Conservation (phyloP, 2,888 invertebrate genomes). For the Xanthorhoe designata region DNA sequence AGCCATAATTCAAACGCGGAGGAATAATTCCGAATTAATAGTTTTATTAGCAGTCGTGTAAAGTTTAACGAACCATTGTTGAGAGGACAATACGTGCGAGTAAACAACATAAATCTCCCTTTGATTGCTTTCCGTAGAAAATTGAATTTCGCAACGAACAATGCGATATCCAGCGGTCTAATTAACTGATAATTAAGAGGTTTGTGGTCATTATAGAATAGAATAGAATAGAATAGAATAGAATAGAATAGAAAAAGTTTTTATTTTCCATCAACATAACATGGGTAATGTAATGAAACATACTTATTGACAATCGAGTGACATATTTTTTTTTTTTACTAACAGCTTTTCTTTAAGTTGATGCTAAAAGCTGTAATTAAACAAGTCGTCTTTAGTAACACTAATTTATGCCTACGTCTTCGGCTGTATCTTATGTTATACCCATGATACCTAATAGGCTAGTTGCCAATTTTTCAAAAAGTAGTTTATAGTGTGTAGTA, state of each 20-base stretch:
- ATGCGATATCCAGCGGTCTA: constrained; percentile 6
- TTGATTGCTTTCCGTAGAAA: constrained; percentile 37
- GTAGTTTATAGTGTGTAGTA: too few species aligned
- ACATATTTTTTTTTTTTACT: too few species aligned
- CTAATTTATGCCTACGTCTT: too few species aligned
- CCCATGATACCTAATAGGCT: too few species aligned
- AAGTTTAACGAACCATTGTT: constrained; percentile 67
- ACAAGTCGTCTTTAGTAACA: not conserved
- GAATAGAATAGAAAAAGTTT: too few species aligned
- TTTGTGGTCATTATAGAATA: not conserved
- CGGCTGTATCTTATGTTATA: too few species aligned
- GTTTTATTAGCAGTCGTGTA: constrained; percentile 20
- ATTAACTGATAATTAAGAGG: constrained; percentile 8
- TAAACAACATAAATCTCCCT: constrained; percentile 48
- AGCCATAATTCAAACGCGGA: constrained; percentile 5
- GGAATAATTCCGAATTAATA: constrained; percentile 13
- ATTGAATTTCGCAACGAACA: constrained; percentile 36
- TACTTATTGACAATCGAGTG: too few species aligned
- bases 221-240: too few species aligned
- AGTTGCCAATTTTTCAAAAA: too few species aligned
- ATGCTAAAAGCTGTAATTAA: not conserved
- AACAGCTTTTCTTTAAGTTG: not conserved
- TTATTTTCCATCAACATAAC: too few species aligned
- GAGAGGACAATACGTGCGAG: constrained; percentile 57
- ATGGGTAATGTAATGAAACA: too few species aligned